Evolutionary conservation across 2,888 invertebrate genomes (phyloP).

Genomic region (Uloborus plumipes): DNA sequence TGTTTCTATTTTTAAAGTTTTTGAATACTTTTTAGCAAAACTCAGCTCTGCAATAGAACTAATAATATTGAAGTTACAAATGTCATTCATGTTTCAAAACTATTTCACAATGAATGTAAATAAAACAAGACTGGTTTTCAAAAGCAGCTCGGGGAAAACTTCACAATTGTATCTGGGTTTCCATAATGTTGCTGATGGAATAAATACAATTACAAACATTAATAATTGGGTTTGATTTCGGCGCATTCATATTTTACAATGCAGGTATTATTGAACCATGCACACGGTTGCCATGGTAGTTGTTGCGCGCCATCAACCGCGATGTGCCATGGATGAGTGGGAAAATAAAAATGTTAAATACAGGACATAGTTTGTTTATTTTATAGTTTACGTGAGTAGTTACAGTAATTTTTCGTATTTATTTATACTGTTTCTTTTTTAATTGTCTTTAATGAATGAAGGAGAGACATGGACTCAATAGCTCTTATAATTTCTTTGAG

Average conservation of each 20-base stretch:
- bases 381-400: no score
- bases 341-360: no score
- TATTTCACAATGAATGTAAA: neutral
- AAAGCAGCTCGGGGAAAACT: neutral
- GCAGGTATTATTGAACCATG: no score
- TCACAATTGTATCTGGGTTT: neutral
- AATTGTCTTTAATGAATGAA: no score
- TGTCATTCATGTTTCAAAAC: neutral
- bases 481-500: no score
- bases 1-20: conserved; percentile 1
- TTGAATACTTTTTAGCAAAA: neutral
- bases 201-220: neutral
- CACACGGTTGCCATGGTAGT: neutral
- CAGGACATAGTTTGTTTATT: no score
- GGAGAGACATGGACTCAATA: no score
- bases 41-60: neutral
- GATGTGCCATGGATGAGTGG: neutral
- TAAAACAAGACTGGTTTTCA: neutral
- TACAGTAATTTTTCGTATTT: no score
- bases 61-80: neutral
- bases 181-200: no score
- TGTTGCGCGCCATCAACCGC: neutral
- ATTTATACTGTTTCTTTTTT: no score
- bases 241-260: neutral
- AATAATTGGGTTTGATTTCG: neutral